Evolutionary conservation across 1,140 invertebrate species (phyloP).

Genomic region (Sinella curviseta): DNA sequence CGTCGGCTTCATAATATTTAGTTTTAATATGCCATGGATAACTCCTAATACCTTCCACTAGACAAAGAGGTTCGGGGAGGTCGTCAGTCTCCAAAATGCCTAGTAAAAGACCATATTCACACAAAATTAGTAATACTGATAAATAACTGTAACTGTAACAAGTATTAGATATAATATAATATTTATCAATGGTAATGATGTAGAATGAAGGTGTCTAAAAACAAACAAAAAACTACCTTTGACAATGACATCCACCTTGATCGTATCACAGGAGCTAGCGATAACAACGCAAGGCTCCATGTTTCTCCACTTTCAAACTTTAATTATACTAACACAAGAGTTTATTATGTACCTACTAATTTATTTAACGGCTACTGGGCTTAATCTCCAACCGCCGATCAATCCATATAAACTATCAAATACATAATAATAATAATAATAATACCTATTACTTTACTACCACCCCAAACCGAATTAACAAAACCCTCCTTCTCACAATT

Average conservation of each 20-base stretch:
- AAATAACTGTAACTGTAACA: not conserved
- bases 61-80: constrained; percentile 52
- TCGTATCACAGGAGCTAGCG: constrained; percentile 5
- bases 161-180: not conserved
- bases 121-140: not conserved
- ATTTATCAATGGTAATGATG: not conserved
- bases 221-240: too few species aligned
- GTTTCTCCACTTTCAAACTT: not conserved
- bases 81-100: constrained; percentile 56
- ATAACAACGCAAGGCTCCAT: constrained; percentile 33
- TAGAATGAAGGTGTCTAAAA: too few species aligned
- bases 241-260: not conserved
- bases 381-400: too few species aligned
- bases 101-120: constrained; percentile 46
- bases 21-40: constrained; percentile 66
- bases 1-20: constrained; percentile 67
- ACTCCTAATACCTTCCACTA: constrained; percentile 55
- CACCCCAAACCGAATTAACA: too few species aligned
- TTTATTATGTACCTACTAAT: too few species aligned
- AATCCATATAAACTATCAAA: too few species aligned
- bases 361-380: too few species aligned
- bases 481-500: too few species aligned
- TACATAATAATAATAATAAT: too few species aligned
- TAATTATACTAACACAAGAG: not conserved
- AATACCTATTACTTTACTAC: too few species aligned